phyloP scores from a whole-genome alignment of 2,888 invertebrate species.

The Caenorhabditis japonica region DNA sequence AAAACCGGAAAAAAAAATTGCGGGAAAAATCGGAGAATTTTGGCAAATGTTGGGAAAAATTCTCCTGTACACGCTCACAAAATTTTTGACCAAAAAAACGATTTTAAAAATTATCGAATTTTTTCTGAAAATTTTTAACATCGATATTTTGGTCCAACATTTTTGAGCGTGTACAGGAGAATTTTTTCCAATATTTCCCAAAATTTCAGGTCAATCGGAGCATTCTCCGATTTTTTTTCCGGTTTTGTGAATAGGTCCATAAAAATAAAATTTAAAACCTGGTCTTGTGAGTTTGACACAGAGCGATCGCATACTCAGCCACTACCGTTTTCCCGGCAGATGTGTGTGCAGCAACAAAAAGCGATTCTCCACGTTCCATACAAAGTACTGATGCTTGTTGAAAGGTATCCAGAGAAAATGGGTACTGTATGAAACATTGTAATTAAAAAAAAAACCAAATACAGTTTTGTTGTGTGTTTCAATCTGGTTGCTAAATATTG shows the following conservation, averaged over 20 bases:
- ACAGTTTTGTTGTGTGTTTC: too few species aligned
- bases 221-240: too few species aligned
- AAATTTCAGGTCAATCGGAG: too few species aligned
- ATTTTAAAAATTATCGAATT: too few species aligned
- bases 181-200: too few species aligned
- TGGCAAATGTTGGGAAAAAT: not conserved
- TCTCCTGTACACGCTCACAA: too few species aligned
- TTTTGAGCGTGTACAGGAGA: too few species aligned
- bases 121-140: too few species aligned
- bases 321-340: slow-evolving; percentile 97
- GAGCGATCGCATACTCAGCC: slow-evolving; percentile 97
- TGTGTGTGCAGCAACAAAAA: slow-evolving; percentile 98
- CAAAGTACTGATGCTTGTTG: slow-evolving; percentile 96
- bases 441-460: not conserved
- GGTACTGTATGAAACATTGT: slow-evolving; percentile 76
- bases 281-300: slow-evolving; percentile 84
- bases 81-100: too few species aligned
- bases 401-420: slow-evolving; percentile 94
- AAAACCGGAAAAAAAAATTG: not conserved
- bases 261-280: slow-evolving; percentile 50
- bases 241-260: too few species aligned
- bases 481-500: too few species aligned
- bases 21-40: not conserved
- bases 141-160: too few species aligned
- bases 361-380: slow-evolving; percentile 89